Evolutionary conservation across 1,140 invertebrate genomes (phyloP), one percentile per base, ranked within the genome.

Genomic region (Tetramorium parvispinum): DNA sequence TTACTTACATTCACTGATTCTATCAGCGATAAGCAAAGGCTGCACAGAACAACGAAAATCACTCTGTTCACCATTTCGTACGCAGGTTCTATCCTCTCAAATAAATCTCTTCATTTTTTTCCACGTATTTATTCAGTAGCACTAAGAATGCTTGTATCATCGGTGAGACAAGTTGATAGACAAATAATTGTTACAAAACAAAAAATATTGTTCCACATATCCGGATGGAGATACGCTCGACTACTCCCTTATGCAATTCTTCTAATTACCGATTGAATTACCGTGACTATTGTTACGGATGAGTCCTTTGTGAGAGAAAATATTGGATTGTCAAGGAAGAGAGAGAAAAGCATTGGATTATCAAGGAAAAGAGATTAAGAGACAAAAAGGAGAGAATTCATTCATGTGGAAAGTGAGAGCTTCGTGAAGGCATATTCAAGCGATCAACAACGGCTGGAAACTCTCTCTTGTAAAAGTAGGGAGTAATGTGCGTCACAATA

Each of bases 351-450:
- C 32, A 61, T 59, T 24, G 24, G 32, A 40, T 37, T 32, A 21
- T 79, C 27, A 37, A 32, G n/a, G 21, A 24, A 37, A 7, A 66
- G n/a, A 79, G 32, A 68, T 18, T 59, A 21, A 61, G 8, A 46
- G 46, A 46, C 46, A 27, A 21, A 76, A 53, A 32, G 24, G 16
- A 46, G 63, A 61, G 16, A 21, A 73, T 27, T 8, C 40, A 71
- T 59, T 82, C 79, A 59, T 7, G 51, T 40, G 2, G 79, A 83
- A 83, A 83, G 79, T 83, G 79, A 83, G 43, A 83, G 79, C 8
- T 61, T 49, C 27, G 3, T 73, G n/a, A 27, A 55, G 57, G 27
- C 37, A 51, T 21, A 5, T 73, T 73, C 43, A 27, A 83, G 40
- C 18, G 40, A 73, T 32, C 32, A 32, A 32, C 32, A 4, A 3